phyloP scores from a whole-genome alignment of 1,140 invertebrate species.

The Hylyphantes graminicola region DNA sequence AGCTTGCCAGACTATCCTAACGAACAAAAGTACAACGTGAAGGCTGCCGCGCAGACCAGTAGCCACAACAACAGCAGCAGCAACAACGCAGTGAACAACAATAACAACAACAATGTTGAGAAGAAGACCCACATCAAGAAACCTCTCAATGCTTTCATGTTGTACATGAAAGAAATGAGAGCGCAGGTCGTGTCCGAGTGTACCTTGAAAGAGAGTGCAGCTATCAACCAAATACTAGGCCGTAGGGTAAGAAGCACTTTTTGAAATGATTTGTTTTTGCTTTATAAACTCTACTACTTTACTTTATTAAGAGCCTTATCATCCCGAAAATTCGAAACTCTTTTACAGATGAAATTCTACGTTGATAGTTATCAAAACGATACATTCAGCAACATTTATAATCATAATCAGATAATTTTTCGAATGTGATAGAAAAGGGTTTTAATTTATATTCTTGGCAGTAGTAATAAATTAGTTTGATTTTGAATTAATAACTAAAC shows the following conservation, averaged over 20 bases:
- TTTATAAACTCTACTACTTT: too few species aligned
- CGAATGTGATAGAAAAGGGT: too few species aligned
- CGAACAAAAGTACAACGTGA: slow-evolving; percentile 53
- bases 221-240: slow-evolving; percentile 99
- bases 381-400: too few species aligned
- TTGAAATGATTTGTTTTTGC: not conserved
- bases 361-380: too few species aligned
- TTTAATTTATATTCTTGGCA: too few species aligned
- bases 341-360: too few species aligned
- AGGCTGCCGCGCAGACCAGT: slow-evolving; percentile 19
- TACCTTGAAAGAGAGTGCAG: slow-evolving; percentile 97
- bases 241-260: slow-evolving; percentile 83
- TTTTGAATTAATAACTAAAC: too few species aligned
- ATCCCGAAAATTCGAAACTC: too few species aligned
- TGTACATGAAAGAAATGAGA: slow-evolving; percentile 99
- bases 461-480: too few species aligned
- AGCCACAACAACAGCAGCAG: not conserved
- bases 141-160: slow-evolving; percentile 99
- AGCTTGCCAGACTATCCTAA: slow-evolving; percentile 44
- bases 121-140: slow-evolving; percentile 91
- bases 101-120: slow-evolving; percentile 17
- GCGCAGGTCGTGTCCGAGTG: slow-evolving; percentile 98
- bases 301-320: too few species aligned
- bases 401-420: too few species aligned
- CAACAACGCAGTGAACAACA: slow-evolving; percentile 9